Evolutionary conservation across 2,113 vertebrate species (phyloP).

Genomic region (Empidonax traillii): DNA sequence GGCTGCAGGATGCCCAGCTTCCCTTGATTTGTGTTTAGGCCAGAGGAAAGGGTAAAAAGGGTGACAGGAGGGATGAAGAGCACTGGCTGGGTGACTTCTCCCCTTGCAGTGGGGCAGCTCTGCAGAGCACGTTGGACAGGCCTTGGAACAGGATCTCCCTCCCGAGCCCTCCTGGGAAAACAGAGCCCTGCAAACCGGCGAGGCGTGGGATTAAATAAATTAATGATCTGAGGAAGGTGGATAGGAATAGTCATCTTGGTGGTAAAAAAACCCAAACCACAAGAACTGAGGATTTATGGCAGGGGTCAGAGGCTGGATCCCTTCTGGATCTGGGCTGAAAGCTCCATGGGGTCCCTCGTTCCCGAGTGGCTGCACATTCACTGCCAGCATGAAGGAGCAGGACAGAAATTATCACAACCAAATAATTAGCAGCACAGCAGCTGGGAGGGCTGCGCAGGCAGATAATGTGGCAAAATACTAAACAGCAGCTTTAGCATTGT

Average conservation of each 20-base stretch:
- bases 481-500: not conserved
- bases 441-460: not conserved
- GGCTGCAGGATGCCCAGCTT: not conserved
- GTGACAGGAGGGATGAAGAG: not conserved
- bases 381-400: not conserved
- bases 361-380: rapidly evolving
- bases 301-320: not conserved
- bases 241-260: not conserved
- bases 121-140: not conserved
- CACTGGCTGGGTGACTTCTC: not conserved
- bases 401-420: not conserved
- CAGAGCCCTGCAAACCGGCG: not conserved
- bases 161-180: rapidly evolving
- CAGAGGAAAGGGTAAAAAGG: not conserved
- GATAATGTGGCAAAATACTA: not conserved
- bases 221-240: conserved; percentile 38
- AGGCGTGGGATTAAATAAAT: conserved; percentile 54
- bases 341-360: not conserved
- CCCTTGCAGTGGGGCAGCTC: not conserved
- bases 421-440: not conserved
- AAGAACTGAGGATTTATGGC: not conserved
- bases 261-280: not conserved
- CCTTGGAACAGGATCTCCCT: not conserved
- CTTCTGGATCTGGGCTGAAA: not conserved
- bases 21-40: rapidly evolving